phyloP scores from a whole-genome alignment of 2,797 vertebrate species.

The Oceanodroma leucorhoa region DNA sequence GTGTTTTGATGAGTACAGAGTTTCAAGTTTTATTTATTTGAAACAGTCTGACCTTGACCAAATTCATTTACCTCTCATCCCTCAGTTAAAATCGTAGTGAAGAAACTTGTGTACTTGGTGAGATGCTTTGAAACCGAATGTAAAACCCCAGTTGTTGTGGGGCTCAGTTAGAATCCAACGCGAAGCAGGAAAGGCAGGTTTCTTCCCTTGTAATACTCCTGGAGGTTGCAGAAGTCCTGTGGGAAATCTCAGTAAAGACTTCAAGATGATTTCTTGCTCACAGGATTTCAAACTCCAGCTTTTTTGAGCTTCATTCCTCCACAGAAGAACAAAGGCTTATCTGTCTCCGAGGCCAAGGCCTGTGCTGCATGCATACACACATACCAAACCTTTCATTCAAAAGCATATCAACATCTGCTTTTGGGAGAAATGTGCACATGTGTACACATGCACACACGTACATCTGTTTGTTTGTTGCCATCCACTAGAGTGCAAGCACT shows the following conservation, averaged over 20 bases:
- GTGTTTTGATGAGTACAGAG: not conserved
- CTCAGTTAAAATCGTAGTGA: not conserved
- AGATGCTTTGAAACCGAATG: not conserved
- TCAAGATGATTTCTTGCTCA: not conserved
- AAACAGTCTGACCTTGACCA: not conserved
- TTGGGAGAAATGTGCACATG: not conserved
- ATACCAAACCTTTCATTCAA: not conserved
- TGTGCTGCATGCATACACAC: fast-evolving
- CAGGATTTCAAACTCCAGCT: not conserved
- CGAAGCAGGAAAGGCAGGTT: not conserved
- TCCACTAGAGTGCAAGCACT: not conserved
- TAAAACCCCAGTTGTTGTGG: not conserved
- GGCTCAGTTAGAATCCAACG: not conserved
- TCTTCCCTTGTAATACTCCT: not conserved
- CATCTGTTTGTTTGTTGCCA: not conserved
- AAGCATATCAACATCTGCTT: not conserved
- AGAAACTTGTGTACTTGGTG: not conserved
- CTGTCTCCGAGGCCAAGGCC: not conserved
- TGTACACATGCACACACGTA: not conserved
- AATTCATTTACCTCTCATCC: not conserved
- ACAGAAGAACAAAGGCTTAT: not conserved
- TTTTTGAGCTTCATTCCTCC: not conserved
- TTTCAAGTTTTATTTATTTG: not conserved
- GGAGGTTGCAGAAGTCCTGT: not conserved
- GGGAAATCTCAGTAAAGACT: not conserved